A percentile compares a stretch with the other conserved stretches of the same genome.
Evolutionary conservation across 2,888 invertebrate genomes (phyloP).

Genomic region (Orthonychiurus folsomi): DNA sequence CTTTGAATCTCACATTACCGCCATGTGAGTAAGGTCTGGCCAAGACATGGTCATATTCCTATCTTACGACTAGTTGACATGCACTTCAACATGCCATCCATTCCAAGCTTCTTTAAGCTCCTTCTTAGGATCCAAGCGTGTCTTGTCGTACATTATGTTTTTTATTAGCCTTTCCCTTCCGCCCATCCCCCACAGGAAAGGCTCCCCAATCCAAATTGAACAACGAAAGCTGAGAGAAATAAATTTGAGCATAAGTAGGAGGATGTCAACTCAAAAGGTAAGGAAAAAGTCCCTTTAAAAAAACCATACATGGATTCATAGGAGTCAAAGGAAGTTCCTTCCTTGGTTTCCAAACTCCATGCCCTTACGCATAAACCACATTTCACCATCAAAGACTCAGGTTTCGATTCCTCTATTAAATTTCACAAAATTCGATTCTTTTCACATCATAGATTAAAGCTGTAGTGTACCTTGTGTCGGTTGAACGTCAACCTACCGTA

Average conservation of each 20-base stretch:
- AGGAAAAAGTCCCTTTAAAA: background rate
- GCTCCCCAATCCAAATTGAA: background rate
- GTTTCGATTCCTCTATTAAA: background rate
- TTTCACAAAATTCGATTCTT: background rate
- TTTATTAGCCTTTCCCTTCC: background rate
- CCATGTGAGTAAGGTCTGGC: too few relatives aligned
- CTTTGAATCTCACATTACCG: slow-evolving; percentile 1
- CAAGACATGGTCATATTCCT: too few relatives aligned
- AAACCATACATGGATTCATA: too few relatives aligned
- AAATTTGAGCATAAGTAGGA: background rate
- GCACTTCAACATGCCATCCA: background rate
- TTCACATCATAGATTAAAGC: background rate
- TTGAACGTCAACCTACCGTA: too few relatives aligned
- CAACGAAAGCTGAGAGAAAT: background rate
- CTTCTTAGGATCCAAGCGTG: background rate
- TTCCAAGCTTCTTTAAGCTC: background rate
- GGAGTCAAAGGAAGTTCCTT: too few relatives aligned
- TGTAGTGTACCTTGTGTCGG: too few relatives aligned
- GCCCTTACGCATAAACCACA: too few relatives aligned
- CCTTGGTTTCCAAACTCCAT: too few relatives aligned
- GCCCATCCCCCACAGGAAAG: too few relatives aligned
- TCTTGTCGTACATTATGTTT: background rate
- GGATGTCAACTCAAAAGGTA: background rate
- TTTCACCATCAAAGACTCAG: background rate
- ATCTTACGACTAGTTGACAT: background rate